A percentile compares a stretch with the other conserved stretches of the same genome.
Evolutionary conservation across 2,888 invertebrate species (phyloP).

Genomic region (Fragum fragum): DNA sequence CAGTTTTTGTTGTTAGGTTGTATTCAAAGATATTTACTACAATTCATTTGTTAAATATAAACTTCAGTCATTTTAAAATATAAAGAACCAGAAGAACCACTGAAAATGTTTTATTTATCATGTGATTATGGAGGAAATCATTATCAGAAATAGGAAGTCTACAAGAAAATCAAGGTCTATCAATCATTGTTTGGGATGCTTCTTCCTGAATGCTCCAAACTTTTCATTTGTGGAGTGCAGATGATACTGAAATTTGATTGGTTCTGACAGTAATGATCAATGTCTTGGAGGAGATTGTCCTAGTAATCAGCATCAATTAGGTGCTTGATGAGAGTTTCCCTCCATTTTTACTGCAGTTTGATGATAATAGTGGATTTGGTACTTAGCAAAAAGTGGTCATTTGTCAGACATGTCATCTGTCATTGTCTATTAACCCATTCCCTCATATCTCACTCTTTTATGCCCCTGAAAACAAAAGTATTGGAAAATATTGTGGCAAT

Average conservation of each 20-base stretch:
- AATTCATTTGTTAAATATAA: too few species aligned
- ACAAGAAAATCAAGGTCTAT: conserved; percentile 7
- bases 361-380: conserved; percentile 22
- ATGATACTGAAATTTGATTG: conserved; percentile 44
- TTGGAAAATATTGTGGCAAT: too few species aligned
- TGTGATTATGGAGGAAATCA: conserved; percentile 1
- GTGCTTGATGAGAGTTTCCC: conserved; percentile 32
- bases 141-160: conserved; percentile 12
- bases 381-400: conserved; percentile 22
- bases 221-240: conserved; percentile 27
- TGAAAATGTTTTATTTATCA: too few species aligned
- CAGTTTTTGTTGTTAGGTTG: too few species aligned
- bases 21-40: too few species aligned
- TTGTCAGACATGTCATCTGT: conserved; percentile 24
- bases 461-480: too few species aligned
- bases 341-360: conserved; percentile 30
- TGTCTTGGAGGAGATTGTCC: conserved; percentile 31
- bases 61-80: too few species aligned
- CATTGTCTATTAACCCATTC: conserved; percentile 15
- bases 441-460: too few species aligned
- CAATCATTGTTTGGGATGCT: conserved; percentile 25
- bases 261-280: conserved; percentile 44
- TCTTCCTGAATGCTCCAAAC: conserved; percentile 7
- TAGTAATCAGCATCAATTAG: conserved; percentile 35
- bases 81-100: too few species aligned